Evolutionary conservation across 92 coral and sea anemone genomes (phyloP).

Genomic region (Parazoanthus atlanticus): DNA sequence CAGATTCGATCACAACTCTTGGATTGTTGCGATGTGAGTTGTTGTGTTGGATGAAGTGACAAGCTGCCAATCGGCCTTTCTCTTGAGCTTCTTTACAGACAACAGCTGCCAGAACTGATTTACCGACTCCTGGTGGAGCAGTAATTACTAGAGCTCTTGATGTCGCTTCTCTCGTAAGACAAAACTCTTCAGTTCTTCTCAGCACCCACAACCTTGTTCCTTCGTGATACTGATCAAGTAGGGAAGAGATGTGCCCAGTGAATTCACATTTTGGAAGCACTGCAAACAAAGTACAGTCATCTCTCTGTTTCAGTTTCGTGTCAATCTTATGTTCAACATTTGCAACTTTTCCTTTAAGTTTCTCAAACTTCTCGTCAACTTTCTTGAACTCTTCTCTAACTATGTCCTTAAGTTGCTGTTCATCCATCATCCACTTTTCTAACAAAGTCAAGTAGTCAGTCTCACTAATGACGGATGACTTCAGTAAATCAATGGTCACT

Average conservation of each 20-base stretch:
- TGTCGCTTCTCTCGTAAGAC: conserved; percentile 34
- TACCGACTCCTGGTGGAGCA: conserved; percentile 70
- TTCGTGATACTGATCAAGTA: conserved; percentile 1
- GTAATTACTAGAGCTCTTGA: conserved; percentile 49
- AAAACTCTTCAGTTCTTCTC: conserved; percentile 27
- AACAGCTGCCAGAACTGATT: conserved; percentile 61
- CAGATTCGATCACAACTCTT: conserved; percentile 51
- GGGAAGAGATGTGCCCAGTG: conserved; percentile 42
- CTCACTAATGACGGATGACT: not conserved
- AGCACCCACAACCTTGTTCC: conserved; percentile 65
- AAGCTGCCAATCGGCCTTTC: conserved; percentile 40
- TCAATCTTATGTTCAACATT: no score
- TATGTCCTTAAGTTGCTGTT: not conserved
- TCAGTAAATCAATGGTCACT: not conserved
- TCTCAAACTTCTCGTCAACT: not conserved
- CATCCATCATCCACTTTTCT: not conserved
- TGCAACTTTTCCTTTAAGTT: no score
- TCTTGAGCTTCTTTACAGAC: conserved; percentile 44
- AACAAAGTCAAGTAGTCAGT: not conserved
- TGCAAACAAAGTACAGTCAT: not conserved
- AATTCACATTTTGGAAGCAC: conserved; percentile 54
- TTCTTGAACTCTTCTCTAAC: not conserved
- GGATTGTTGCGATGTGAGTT: conserved; percentile 52
- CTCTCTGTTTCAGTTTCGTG: no score
- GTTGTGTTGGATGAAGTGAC: conserved; percentile 60